Conservation (phyloP, 2,113 vertebrate genomes). For the Tonatia bakeri region DNA sequence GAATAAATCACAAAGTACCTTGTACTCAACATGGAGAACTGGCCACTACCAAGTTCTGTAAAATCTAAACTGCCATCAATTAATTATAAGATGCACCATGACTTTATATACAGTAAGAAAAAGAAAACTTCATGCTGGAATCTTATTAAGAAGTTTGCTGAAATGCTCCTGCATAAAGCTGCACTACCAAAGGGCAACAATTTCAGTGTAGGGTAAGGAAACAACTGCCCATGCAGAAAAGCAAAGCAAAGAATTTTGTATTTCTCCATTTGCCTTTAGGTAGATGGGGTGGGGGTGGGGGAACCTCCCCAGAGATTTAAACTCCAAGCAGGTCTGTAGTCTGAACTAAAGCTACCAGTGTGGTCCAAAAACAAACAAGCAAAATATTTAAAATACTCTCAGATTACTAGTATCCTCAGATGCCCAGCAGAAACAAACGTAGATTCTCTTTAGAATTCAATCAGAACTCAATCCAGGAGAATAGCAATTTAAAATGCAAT, state of each 20-base stretch:
- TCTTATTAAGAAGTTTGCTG: constrained; percentile 22
- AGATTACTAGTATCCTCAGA: background rate
- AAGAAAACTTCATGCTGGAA: background rate
- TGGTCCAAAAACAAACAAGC: constrained; percentile 34
- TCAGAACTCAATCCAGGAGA: background rate
- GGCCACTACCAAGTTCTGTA: background rate
- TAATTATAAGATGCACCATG: constrained; percentile 6
- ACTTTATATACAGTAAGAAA: background rate
- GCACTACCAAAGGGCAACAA: background rate
- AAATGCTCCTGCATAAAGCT: background rate
- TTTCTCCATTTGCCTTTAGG: background rate
- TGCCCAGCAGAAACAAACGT: background rate
- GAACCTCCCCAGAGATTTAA: background rate
- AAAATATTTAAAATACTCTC: constrained; percentile 9
- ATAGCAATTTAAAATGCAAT: constrained; percentile 22
- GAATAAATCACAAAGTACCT: background rate
- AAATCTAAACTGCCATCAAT: constrained; percentile 10
- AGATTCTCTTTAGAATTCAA: background rate
- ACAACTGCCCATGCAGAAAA: background rate
- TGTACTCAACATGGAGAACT: background rate
- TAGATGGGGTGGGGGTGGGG: background rate
- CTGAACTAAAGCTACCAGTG: constrained; percentile 34
- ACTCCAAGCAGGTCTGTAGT: background rate
- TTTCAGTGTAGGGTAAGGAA: background rate
- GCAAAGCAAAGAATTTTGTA: background rate